These are phyloP conservation scores for Synergus umbraculus DNA, from an alignment of 2,888 invertebrate genomes.

Conservation along the genomic window DNA sequence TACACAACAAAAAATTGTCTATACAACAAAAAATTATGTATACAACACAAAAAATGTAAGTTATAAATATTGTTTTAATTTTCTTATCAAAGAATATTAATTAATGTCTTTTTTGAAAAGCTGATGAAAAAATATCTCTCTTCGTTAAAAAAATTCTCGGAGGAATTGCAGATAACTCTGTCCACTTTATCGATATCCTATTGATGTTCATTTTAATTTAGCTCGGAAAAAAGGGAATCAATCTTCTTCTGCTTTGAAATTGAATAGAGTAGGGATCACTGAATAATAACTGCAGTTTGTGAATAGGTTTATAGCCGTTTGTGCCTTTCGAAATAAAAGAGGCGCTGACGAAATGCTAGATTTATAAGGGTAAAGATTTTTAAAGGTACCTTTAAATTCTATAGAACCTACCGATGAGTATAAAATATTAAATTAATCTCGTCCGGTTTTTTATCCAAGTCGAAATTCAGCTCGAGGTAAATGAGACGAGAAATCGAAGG, in stretches of 20 bases:
- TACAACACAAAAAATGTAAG: no score
- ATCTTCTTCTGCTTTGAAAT: background rate
- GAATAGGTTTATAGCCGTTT: background rate
- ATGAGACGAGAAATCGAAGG: slow-evolving; percentile 33
- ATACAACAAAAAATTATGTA: no score
- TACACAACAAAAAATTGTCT: no score
- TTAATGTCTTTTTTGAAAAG: no score
- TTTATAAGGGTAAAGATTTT: background rate
- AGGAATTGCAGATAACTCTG: background rate
- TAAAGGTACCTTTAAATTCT: background rate
- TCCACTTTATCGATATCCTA: background rate
- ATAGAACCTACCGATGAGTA: slow-evolving; percentile 32
- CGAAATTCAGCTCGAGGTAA: slow-evolving; percentile 30
- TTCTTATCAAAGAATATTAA: no score
- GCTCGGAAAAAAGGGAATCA: background rate
- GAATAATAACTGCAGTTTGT: background rate
- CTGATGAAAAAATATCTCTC: no score
- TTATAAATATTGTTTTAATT: no score
- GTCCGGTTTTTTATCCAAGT: slow-evolving; percentile 19
- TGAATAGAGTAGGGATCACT: background rate
- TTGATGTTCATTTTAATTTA: background rate
- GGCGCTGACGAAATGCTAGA: background rate
- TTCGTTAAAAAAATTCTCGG: background rate
- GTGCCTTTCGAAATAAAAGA: background rate
- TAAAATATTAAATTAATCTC: slow-evolving; percentile 45